Conservation (phyloP, 2,797 vertebrate genomes). For the Telmatherina bonti region DNA sequence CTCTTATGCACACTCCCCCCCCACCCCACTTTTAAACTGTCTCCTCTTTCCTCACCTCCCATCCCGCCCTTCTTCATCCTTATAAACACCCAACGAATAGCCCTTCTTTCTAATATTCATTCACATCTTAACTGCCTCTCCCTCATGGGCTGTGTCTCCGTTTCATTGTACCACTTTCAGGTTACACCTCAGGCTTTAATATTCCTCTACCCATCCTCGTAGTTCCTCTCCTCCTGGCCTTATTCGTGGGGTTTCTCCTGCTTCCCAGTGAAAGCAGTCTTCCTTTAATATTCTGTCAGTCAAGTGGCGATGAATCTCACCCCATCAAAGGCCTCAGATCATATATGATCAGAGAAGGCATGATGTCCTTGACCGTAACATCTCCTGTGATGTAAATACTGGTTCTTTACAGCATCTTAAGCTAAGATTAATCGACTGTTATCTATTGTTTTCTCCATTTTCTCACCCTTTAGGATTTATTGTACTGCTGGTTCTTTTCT, state of each 20-base stretch:
- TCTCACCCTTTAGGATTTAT: constrained; percentile 4
- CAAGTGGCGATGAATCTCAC: constrained; percentile 22
- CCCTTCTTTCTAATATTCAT: constrained; percentile 60
- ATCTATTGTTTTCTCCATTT: constrained; percentile 8
- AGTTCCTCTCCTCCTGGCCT: constrained; percentile 17
- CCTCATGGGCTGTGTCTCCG: constrained; percentile 33
- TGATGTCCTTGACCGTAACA: constrained; percentile 52
- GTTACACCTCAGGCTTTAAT: constrained; percentile 54
- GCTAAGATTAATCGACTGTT: background rate
- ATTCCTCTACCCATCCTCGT: constrained; percentile 42
- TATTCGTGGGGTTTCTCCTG: constrained; percentile 3
- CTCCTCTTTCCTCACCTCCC: constrained; percentile 32
- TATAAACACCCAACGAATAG: constrained; percentile 63
- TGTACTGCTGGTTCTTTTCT: constrained; percentile 2
- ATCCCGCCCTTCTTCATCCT: constrained; percentile 38
- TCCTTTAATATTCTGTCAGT: constrained; percentile 58
- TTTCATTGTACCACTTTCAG: constrained; percentile 46
- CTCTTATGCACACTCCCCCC: constrained; percentile 64
- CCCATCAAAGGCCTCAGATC: constrained; percentile 48
- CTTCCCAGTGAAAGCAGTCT: constrained; percentile 2
- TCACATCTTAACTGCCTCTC: constrained; percentile 38
- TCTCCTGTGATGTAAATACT: constrained; percentile 24
- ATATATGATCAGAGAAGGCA: constrained; percentile 17
- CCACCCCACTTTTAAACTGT: constrained; percentile 55
- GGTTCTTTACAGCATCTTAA: constrained; percentile 9